Evolutionary conservation across 2,113 vertebrate genomes (phyloP), one percentile per base, ranked within the genome.

Genomic region (Peromyscus maniculatus): DNA sequence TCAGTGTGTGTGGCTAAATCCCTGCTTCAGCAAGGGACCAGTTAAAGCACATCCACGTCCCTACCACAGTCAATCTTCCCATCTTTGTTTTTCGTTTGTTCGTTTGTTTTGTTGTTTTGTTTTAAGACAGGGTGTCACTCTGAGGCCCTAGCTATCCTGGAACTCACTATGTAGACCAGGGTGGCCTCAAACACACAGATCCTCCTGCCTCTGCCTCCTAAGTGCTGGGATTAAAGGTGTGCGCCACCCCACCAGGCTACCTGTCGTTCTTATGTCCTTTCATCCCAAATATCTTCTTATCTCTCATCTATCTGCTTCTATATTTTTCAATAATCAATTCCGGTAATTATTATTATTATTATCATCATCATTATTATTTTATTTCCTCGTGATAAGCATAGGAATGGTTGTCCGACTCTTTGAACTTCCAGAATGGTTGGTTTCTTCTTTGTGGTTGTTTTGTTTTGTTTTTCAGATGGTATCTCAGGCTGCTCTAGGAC

Each of bases 371-470:
- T 22, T 74, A 74, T 74, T 39, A 75, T 75, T 43, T 43, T 43
- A 75, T 95, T 89, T 82, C 52, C 67, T 39, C 31, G 52, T 36
- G 69, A 91, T 92, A 97, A 93, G 69, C 64, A 75, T 88, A 80
- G 75, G 52, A 87, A 26, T 36, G 28, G 89, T 91, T 88, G 31
- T 67, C 87, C 64, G 87, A 75, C 13, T 36, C 66, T 97, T 86
- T 87, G 83, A 94, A 52, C 75, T 96, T 24, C 59, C 33, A 67
- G 15, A 88, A 52, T n/a, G 24, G 11, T 52, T 62, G 43, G 52
- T 57, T 39, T 10, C 36, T 86, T 80, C 89, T 84, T 39, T 62
- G 16, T 15, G 33, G 6, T 26, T 52, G 26, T 46, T 77, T 59
- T 36, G 17, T 64, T 59, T 57, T 26, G 36, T 39, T 83, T 66